Base-by-base conservation (phyloP, 1,140 invertebrate species). In the Arion vulgaris region DNA sequence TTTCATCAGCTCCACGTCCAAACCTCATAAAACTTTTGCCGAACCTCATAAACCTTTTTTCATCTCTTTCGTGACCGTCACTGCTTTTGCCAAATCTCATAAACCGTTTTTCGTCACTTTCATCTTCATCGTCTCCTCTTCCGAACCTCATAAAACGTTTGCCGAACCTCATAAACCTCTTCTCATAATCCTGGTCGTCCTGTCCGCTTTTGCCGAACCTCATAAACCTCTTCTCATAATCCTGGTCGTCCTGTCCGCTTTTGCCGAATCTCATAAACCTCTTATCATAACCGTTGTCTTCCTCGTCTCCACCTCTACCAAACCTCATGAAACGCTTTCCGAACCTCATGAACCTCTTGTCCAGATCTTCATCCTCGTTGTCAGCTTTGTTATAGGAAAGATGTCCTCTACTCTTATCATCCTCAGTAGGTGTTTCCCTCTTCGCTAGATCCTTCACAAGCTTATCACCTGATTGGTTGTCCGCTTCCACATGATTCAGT, bases 1-100 rank as follows among this genome's bases (percentile, higher is more conserved):
- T 4, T 57, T 57, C 26, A 9, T 57, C 17, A 57, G 9, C 53
- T n/a, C 53, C 53, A 19, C 53, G 53, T 57, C 84, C 86, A 51
- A 89, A 90, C 26, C 89, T 73, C 89, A 90, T 90, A 84, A 89
- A 90, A 19, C 88, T 74, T 73, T 90, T 90, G n/a, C n/a, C 86
- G 57, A 89, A 90, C 26, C 89, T 73, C 89, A 90, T 90, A 84
- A 89, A 90, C 19, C 88, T 74, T 73, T 90, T 90, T n/a, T n/a
- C n/a, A n/a, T n/a, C n/a, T n/a, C n/a, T n/a, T 28, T 87, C 86
- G 26, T 80, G 85, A 11, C 75, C 39, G 4, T 49, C 45, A 19
- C 45, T 19, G 45, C n/a, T n/a, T n/a, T n/a, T n/a, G 2, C 62
- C 62, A 34, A 66, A 32, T 23, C 53, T 57, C 53, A 57, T 57